phyloP scores from a whole-genome alignment of 1,140 invertebrate species.

The Dysdera silvatica region DNA sequence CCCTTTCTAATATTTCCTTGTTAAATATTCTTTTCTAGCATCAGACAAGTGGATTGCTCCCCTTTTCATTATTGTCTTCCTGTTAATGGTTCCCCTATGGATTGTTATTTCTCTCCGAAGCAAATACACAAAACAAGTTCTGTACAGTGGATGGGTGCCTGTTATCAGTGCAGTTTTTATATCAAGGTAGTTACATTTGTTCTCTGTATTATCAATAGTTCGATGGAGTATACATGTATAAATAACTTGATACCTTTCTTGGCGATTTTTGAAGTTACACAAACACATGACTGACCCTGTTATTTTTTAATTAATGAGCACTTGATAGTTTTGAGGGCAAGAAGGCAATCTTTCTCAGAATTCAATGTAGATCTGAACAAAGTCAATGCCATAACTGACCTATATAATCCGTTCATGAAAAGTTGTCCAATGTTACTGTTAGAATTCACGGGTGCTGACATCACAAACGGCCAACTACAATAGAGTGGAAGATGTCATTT shows the following conservation, averaged over 20 bases:
- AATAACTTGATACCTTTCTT: background rate
- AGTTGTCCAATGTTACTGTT: no score
- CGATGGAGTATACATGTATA: background rate
- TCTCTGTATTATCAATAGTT: background rate
- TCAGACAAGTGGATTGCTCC: slow-evolving; percentile 19
- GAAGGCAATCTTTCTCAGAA: no score
- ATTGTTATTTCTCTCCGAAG: slow-evolving; percentile 65
- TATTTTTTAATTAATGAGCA: no score
- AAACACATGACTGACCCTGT: no score
- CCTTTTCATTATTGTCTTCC: slow-evolving; percentile 29
- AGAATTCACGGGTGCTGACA: no score
- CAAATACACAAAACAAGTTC: slow-evolving; percentile 63
- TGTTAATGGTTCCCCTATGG: slow-evolving; percentile 66
- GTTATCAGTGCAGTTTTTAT: slow-evolving; percentile 79
- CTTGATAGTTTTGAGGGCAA: no score
- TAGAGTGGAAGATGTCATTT: no score
- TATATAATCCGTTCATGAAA: no score
- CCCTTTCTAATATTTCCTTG: background rate
- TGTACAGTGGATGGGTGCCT: slow-evolving; percentile 73
- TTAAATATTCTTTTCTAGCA: background rate
- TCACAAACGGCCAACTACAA: no score
- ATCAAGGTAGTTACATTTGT: slow-evolving; percentile 56
- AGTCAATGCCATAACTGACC: no score
- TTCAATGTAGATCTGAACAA: no score
- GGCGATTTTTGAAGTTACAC: no score